A percentile compares a stretch with the other conserved stretches of the same genome.
These are phyloP conservation scores for Trilocha varians DNA, from an alignment of 2,888 invertebrate species.

Conservation along the genomic window DNA sequence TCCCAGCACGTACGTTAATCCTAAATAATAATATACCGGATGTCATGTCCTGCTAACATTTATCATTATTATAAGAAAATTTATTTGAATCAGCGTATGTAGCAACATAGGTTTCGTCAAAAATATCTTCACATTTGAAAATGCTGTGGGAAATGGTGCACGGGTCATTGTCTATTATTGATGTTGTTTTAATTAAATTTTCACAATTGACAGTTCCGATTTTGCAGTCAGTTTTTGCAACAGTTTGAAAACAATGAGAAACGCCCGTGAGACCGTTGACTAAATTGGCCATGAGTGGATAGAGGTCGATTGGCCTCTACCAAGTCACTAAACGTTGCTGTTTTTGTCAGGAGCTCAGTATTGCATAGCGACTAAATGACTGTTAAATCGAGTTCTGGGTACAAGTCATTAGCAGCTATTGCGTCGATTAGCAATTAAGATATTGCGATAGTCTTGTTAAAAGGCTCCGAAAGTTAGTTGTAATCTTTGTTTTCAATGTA, in stretches of 20 bases:
- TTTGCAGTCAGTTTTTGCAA: slow-evolving; percentile 42
- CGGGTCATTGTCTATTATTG: slow-evolving; percentile 11
- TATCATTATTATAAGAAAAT: slow-evolving; percentile 1
- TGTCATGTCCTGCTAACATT: slow-evolving; percentile 16
- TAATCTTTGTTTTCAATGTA: background rate
- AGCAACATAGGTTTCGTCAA: too few relatives aligned
- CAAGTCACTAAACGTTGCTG: slow-evolving; percentile 12
- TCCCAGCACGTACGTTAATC: slow-evolving; percentile 25
- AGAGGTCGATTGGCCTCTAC: slow-evolving; percentile 42
- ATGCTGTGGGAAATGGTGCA: slow-evolving; percentile 4
- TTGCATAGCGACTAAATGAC: background rate
- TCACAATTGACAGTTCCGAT: slow-evolving; percentile 28
- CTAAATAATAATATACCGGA: slow-evolving; percentile 29
- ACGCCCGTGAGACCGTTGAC: slow-evolving; percentile 39
- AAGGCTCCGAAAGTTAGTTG: background rate
- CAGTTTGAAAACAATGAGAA: slow-evolving; percentile 41
- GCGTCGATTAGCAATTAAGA: slow-evolving; percentile 20
- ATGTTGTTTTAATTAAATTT: slow-evolving; percentile 26
- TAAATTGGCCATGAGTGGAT: slow-evolving; percentile 50
- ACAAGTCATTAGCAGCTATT: slow-evolving; percentile 17
- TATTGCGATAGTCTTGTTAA: slow-evolving; percentile 15
- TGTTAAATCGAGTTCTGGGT: slow-evolving; percentile 4
- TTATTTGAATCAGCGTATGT: background rate
- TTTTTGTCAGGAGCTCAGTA: background rate
- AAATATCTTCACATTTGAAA: background rate